Evolutionary conservation across 53 echinoderm and acorn worm species (phyloP).

Genomic region (Holothuria scabra): DNA sequence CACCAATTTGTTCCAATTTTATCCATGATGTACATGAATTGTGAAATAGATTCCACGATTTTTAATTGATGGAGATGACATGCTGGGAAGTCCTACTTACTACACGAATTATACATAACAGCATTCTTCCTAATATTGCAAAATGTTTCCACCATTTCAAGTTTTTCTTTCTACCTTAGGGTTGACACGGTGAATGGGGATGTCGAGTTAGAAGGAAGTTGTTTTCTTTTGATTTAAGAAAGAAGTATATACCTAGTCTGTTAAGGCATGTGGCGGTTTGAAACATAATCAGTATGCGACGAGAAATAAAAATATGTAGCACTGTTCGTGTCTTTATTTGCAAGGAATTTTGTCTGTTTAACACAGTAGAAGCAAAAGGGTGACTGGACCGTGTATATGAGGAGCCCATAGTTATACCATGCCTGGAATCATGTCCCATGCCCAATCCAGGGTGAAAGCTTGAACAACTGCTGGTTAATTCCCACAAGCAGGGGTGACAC

Average conservation of each 20-base stretch:
- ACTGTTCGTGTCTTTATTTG: neutral
- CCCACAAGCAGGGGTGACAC: no score
- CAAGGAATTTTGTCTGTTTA: neutral
- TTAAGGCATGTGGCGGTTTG: slow-evolving; percentile 42
- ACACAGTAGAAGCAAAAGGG: no score
- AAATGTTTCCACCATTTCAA: slow-evolving; percentile 23
- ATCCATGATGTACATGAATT: slow-evolving; percentile 38
- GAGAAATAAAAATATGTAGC: neutral
- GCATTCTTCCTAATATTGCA: slow-evolving; percentile 32
- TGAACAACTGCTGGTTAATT: no score
- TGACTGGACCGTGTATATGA: no score
- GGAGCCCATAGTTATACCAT: no score
- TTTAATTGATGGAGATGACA: slow-evolving; percentile 17
- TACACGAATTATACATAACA: slow-evolving; percentile 28
- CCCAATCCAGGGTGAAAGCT: no score
- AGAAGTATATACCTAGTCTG: slow-evolving; percentile 34
- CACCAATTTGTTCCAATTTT: neutral
- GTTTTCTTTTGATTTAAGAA: slow-evolving; percentile 11
- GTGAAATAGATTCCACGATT: slow-evolving; percentile 31
- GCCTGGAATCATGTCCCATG: no score
- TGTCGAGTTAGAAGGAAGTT: slow-evolving; percentile 30
- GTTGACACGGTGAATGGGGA: slow-evolving; percentile 27
- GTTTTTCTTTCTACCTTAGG: slow-evolving; percentile 33
- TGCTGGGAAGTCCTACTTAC: slow-evolving; percentile 20
- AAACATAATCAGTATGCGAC: slow-evolving; percentile 47